Base-by-base conservation (phyloP, 2,888 invertebrate species). In the Alviniconcha strummeri region DNA sequence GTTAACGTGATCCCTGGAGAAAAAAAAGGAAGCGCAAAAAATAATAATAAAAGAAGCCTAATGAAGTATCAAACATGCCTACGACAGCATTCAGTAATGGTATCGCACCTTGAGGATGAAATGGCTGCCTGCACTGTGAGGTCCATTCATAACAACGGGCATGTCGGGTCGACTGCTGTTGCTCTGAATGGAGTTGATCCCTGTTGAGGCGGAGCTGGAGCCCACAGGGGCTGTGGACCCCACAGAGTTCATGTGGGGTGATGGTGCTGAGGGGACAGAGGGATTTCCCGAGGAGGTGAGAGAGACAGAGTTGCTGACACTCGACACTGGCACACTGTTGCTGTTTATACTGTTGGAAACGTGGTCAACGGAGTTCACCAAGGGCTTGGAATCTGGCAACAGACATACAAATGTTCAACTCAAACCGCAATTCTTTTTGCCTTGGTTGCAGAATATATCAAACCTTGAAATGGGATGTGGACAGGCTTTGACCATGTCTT, bases 251-350 rank as follows among this genome's bases (percentile, higher is more conserved):
- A 87, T 83, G 54, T 87, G 85, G 77, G 88, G 95, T 86, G 95
- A 95, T 52, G 95, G 95, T 85, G 95, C 94, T 91, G 95, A 95
- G 92, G 95, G 95, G 80, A 95, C 94, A 86, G 88, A 87, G 85
- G 91, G 90, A 90, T 91, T 91, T 90, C 90, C 91, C 86, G 94
- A 94, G 75, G 94, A 90, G 88, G 89, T 91, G 83, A 88, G 84
- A 84, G 91, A 90, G 90, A 91, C 90, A 89, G 91, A 89, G 88
- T 90, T 91, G 83, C 86, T 80, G 71, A 81, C 71, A 67, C 83
- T 84, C 67, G 90, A 88, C 64, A 88, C 87, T 81, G 88, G 85
- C 81, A 87, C 83, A 86, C 90, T 90, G 87, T 91, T 93, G 86
- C 88, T 92, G 87, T 92, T 94, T 93, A 92, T 86, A 85, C 83